Base-by-base conservation (phyloP, 2,113 vertebrate species). In the Scomber scombrus region DNA sequence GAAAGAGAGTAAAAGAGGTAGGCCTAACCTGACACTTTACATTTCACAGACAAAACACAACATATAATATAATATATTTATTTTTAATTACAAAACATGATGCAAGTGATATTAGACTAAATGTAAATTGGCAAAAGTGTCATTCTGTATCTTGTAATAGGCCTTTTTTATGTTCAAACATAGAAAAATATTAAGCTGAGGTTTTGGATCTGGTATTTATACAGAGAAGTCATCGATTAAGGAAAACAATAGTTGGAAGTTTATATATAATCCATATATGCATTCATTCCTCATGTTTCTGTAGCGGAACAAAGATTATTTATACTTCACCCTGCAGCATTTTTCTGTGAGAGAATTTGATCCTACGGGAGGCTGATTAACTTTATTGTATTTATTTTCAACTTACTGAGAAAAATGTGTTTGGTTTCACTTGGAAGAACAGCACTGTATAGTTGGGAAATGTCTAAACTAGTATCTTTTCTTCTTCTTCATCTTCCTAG, bases 401-500 rank as follows among this genome's bases (percentile, higher is more conserved):
- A 11, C 57, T 55, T 72, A 5, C 40, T 70, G 29, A 10, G 19
- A 47, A 43, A 45, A 46, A 62, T 16, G 18, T 71, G 19, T 18
- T 40, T 4, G 47, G 1, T 67, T 29, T 63, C 45, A 55, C 56
- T 31, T 16, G 64, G 55, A 63, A 82, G 66, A 80, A 56, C 71
- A 66, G 52, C 73, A 56, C 1, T 43, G 68, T 67, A 69, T 82
- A 81, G 50, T 75, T 71, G 85, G 76, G 74, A 89, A 80, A 82
- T 34, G 74, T 85, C 71, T 77, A 61, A 84, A 73, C 85, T 31
- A 82, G 85, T 78, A 78, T 58, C 49, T 51, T 55, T 68, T 68
- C 19, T 52, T 64, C 11, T 47, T 58, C 57, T 50, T 65, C 23
- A 26, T 26, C 55, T 54, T 43, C 73, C 67, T 75, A 54, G 66